Base-by-base conservation (phyloP, 2,113 vertebrate genomes). In the Mesoclemmys tuberculata region DNA sequence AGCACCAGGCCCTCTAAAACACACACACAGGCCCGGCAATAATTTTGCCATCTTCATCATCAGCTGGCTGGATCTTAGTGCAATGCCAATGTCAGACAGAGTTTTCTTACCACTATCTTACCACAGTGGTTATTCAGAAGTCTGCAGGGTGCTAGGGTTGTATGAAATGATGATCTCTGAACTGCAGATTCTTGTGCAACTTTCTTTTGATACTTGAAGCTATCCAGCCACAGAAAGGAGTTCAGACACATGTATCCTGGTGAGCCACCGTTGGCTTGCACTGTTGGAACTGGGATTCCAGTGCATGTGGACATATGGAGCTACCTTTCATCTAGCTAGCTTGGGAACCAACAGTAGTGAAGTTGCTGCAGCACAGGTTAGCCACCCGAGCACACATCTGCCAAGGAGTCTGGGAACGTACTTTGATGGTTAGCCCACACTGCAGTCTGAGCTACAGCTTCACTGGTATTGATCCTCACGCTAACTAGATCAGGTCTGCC, bases 171-270 rank as follows among this genome's bases (percentile, higher is more conserved):
- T 49, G 13, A 84, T 19, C 52, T 84, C 26, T 68, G 31, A 85
- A 74, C 27, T 52, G 16, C 48, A 71, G 46, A 6, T 9, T 64
- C 86, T 90, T 90, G 71, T 14, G 1, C 44, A 48, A 78, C 80
- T 58, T 85, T 90, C 82, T 58, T 75, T 93, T 84, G 91, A 58
- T 87, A 80, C 71, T 27, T 26, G 95, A 89, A 82, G 56, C 29
- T 87, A 87, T 89, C 10, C 44, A 52, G 48, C 80, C 77, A 90
- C 78, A 92, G 94, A 93, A 93, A 6, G 91, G 14, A 51, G 77
- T 90, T 94, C 82, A 86, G 85, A 44, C 19, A 1, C 81, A 85
- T 94, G 52, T 90, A 96, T 96, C 92, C 82, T 97, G 91, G 81
- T 89, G 91, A 44, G 90, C 88, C 78, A 87, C 84, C 48, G n/a